Evolutionary conservation across 2,888 invertebrate species (phyloP).

Genomic region (Troides aeacus): DNA sequence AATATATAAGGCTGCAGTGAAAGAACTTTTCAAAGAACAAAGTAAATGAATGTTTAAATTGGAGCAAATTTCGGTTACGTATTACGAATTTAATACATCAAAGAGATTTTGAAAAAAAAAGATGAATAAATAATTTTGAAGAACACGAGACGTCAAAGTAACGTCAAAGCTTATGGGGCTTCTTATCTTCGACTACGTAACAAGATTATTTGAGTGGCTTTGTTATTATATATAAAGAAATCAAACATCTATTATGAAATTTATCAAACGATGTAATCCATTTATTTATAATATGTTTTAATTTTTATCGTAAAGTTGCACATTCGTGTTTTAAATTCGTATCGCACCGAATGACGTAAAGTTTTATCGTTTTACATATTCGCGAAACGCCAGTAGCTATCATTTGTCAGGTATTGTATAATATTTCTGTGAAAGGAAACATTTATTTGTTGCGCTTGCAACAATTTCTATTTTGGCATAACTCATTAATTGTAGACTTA

Average conservation of each 20-base stretch:
- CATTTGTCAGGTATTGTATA: conserved; percentile 66
- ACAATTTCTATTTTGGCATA: conserved; percentile 59
- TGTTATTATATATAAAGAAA: conserved; percentile 15
- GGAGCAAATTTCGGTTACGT: conserved; percentile 17
- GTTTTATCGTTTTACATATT: conserved; percentile 60
- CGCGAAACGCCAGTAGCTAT: conserved; percentile 64
- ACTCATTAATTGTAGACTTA: conserved; percentile 22
- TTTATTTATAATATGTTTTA: conserved; percentile 17
- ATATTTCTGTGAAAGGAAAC: conserved; percentile 53
- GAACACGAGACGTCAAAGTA: conserved; percentile 23
- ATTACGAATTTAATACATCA: conserved; percentile 27
- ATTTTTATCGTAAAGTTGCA: conserved; percentile 8
- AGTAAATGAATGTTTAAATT: conserved; percentile 18
- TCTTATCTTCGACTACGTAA: conserved; percentile 16
- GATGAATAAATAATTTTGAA: conserved; percentile 25
- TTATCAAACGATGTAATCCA: background rate
- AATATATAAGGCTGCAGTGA: too few species aligned
- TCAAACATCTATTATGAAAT: background rate
- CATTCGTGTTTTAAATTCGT: conserved; percentile 14
- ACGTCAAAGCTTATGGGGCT: conserved; percentile 5
- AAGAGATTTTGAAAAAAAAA: conserved; percentile 23
- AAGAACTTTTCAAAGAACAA: background rate
- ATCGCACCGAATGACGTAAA: conserved; percentile 42
- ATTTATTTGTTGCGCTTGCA: conserved; percentile 59
- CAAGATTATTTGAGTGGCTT: conserved; percentile 24